These are phyloP conservation scores for Neosalanx taihuensis DNA, from an alignment of 2,797 vertebrate genomes.

Conservation along the genomic window DNA sequence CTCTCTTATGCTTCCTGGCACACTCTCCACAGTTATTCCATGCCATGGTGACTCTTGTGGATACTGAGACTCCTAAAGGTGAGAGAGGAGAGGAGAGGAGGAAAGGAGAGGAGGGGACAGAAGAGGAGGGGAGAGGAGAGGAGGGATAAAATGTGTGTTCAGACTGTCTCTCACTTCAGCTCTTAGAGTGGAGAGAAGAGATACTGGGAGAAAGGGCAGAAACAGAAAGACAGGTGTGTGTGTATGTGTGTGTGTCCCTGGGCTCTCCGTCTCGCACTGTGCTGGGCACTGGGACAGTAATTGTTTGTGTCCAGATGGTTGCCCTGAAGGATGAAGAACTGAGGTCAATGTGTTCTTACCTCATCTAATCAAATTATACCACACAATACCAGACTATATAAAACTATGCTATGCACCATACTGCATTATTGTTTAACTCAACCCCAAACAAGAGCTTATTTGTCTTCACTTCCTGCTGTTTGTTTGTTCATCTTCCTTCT, in stretches of 20 bases:
- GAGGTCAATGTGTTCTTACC: constrained; percentile 21
- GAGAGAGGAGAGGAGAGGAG: too few relatives aligned
- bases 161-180: constrained; percentile 25
- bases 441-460: background rate
- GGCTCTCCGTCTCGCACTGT: background rate
- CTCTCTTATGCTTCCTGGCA: too few relatives aligned
- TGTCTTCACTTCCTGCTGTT: too few relatives aligned
- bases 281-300: background rate
- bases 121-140: background rate
- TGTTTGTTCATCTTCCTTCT: too few relatives aligned
- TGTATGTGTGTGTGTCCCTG: constrained; percentile 3
- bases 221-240: constrained; percentile 46
- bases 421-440: background rate
- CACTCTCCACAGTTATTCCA: constrained; percentile 21
- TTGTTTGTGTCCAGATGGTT: constrained; percentile 59
- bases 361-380: constrained; percentile 18
- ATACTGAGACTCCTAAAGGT: too few relatives aligned
- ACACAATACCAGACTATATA: background rate
- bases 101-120: too few relatives aligned
- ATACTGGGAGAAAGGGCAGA: constrained; percentile 34
- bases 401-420: background rate
- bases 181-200: constrained; percentile 45
- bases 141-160: background rate
- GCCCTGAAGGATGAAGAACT: constrained; percentile 43
- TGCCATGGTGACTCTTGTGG: background rate